Evolutionary conservation across 2,888 invertebrate species (phyloP).

Genomic region (Pachymerium ferrugineum): DNA sequence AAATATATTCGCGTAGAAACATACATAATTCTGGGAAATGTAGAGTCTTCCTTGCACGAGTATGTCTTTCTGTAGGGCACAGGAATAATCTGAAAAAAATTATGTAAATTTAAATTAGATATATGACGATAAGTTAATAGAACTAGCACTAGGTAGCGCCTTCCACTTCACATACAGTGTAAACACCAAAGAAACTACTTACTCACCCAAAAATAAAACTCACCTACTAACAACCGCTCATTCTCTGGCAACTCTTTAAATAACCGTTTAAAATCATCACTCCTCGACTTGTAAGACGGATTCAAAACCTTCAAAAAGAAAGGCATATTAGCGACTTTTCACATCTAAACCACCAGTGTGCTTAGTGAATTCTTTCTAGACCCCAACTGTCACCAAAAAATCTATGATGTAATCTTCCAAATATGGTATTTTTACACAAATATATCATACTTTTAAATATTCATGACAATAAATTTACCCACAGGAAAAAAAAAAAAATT

Average conservation of each 20-base stretch:
- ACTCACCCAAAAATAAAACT: conserved; percentile 43
- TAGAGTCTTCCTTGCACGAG: conserved; percentile 92
- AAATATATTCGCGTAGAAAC: conserved; percentile 97
- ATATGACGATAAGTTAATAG: not conserved
- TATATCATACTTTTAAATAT: too few relatives aligned
- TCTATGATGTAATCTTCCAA: too few relatives aligned
- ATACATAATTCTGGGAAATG: conserved; percentile 89
- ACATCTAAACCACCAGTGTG: too few relatives aligned
- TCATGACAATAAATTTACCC: too few relatives aligned
- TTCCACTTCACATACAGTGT: too few relatives aligned
- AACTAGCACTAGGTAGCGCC: too few relatives aligned
- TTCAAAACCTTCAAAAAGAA: conserved; percentile 39
- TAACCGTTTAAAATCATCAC: conserved; percentile 83
- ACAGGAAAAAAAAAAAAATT: too few relatives aligned
- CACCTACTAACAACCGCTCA: conserved; percentile 88
- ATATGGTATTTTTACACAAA: too few relatives aligned
- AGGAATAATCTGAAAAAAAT: conserved; percentile 78
- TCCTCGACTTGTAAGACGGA: conserved; percentile 88
- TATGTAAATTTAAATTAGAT: not conserved
- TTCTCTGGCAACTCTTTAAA: conserved; percentile 88
- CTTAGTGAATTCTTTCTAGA: too few relatives aligned
- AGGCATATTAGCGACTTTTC: too few relatives aligned
- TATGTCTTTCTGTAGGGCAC: conserved; percentile 93
- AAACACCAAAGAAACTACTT: not conserved
- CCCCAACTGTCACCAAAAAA: too few relatives aligned